A percentile compares a stretch with the other conserved stretches of the same genome.
Evolutionary conservation across 2,888 invertebrate species (phyloP).

Genomic region (Heliconius hortense): DNA sequence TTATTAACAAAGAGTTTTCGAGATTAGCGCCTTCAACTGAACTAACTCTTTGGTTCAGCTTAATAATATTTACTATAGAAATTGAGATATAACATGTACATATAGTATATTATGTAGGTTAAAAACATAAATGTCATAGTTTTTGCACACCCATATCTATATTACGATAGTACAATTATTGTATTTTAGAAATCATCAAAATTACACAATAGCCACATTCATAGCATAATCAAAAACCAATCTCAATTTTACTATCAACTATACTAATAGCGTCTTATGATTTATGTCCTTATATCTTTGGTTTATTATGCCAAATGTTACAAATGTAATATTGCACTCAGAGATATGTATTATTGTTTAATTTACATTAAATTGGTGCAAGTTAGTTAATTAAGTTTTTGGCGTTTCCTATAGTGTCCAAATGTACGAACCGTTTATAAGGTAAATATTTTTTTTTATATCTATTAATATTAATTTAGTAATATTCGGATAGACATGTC

Average conservation of each 20-base stretch:
- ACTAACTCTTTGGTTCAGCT: no score
- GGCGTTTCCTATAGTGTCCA: no score
- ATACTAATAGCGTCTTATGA: slow-evolving; percentile 16
- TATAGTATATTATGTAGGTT: not conserved
- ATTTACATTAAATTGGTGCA: no score
- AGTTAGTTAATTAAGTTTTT: no score
- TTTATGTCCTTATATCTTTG: slow-evolving; percentile 15
- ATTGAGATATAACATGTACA: not conserved
- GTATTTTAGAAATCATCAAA: slow-evolving; percentile 14
- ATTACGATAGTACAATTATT: slow-evolving; percentile 15
- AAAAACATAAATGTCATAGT: not conserved
- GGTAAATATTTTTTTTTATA: no score
- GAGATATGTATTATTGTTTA: not conserved
- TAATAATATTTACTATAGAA: no score
- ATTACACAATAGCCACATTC: slow-evolving; percentile 18
- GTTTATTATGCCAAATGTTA: slow-evolving; percentile 5
- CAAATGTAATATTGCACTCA: not conserved
- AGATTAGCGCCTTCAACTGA: no score
- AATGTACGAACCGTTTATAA: no score
- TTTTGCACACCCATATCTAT: not conserved
- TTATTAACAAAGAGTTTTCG: no score
- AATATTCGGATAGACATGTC: no score
- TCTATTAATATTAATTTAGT: no score
- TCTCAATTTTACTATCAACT: slow-evolving; percentile 31
- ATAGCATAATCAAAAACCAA: slow-evolving; percentile 34